Evolutionary conservation across 2,113 vertebrate genomes (phyloP), one percentile per base, ranked within the genome.

Genomic region (Octodon degus): DNA sequence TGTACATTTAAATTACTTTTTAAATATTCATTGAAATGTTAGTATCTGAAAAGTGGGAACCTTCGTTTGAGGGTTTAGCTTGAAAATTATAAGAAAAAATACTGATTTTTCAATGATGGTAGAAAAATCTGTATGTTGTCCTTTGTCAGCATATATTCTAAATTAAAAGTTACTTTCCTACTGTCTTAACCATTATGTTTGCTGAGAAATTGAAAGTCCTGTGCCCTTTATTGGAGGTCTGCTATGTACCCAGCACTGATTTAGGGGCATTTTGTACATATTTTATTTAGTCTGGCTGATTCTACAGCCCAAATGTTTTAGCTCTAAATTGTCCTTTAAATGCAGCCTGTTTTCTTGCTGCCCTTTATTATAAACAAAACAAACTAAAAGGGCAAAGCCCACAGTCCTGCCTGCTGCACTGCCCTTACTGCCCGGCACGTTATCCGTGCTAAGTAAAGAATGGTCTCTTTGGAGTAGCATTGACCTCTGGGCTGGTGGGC

Each of bases 251-350:
- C 80, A 84, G n/a, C n/a, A 63, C 37, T 63, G 62, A 82, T 86
- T 55, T 65, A 79, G 68, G 43, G 72, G 3, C 20, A 84, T 90
- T 81, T 89, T 93, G 37, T 50, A 12, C 32, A 32, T 80, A 84
- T 24, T 88, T 32, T 50, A 47, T 81, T 76, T 84, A 70, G 83
- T 91, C 53, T 86, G 47, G 11, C 58, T 76, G 7, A 85, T 40
- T 91, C 8, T 40, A 77, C 16, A 93, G 72, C 88, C 67, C 74
- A 68, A 77, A 85, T 53, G 82, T n/a, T 87, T 50, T 79, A 88
- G 93, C 81, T 96, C 37, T 92, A 62, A 95, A 80, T 86, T 94
- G 70, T 58, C 79, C 60, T 86, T 95, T 90, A 84, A 94, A n/a
- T 40, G 72, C 67, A 72, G 4, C 4, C 4, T 68, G 65, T 34